phyloP scores from a whole-genome alignment of 2,888 invertebrate genomes.

The Portevinia maculata region DNA sequence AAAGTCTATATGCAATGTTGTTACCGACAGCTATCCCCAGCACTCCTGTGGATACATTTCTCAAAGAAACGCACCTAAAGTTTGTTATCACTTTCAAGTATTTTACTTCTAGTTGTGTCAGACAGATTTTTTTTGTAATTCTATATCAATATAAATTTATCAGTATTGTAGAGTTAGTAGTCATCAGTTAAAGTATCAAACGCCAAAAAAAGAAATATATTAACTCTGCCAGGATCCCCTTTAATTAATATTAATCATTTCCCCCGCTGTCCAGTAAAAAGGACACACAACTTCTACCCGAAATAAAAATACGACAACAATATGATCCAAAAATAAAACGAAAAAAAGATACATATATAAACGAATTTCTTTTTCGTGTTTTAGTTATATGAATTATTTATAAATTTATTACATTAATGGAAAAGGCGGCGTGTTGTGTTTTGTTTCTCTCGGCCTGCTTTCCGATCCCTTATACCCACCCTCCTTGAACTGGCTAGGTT shows the following conservation, averaged over 20 bases:
- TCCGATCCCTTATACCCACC: constrained; percentile 6
- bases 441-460: constrained; percentile 34
- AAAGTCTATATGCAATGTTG: too few species aligned
- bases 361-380: constrained; percentile 76
- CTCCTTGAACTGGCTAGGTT: constrained; percentile 6
- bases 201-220: constrained; percentile 19
- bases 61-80: too few species aligned
- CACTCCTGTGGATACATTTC: too few species aligned
- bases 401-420: constrained; percentile 77
- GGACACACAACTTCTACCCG: constrained; percentile 57
- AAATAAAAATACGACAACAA: constrained; percentile 23
- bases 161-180: too few species aligned
- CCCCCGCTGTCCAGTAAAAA: constrained; percentile 27
- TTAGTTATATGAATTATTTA: constrained; percentile 77
- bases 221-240: constrained; percentile 25
- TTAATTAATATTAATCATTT: constrained; percentile 66
- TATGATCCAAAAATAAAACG: constrained; percentile 50
- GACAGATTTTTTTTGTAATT: too few species aligned
- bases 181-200: background rate
- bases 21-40: too few species aligned
- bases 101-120: too few species aligned
- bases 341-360: constrained; percentile 48
- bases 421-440: constrained; percentile 59
- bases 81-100: too few species aligned
- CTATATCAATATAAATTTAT: too few species aligned